phyloP scores from a whole-genome alignment of 2,888 invertebrate species.

The Papilio gigon region DNA sequence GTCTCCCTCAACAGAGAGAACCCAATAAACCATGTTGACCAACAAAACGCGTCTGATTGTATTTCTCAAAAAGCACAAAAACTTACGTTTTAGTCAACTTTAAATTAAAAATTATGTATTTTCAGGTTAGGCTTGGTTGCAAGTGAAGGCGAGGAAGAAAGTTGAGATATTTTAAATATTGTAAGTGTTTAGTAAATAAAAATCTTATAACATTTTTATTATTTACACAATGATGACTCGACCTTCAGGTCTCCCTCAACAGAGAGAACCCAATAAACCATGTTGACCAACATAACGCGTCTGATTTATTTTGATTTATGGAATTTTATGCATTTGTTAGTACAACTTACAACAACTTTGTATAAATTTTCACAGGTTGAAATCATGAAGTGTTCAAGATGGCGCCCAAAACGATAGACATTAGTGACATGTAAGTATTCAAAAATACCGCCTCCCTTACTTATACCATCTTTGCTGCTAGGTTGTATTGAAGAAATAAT shows the following conservation, averaged over 20 bases:
- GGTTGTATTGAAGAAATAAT: too few species aligned
- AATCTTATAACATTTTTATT: neutral
- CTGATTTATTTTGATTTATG: constrained; percentile 51
- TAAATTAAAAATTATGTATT: neutral
- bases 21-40: constrained; percentile 68
- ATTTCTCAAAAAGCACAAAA: neutral
- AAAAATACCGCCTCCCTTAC: too few species aligned
- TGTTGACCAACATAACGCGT: constrained; percentile 64
- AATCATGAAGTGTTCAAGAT: neutral
- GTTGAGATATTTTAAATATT: neutral
- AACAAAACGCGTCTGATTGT: constrained; percentile 59
- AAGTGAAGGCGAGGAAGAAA: neutral
- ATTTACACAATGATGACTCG: constrained; percentile 42
- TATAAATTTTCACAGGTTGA: neutral
- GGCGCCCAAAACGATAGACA: neutral
- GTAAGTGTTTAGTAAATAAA: neutral
- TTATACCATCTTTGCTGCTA: too few species aligned
- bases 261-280: constrained; percentile 64
- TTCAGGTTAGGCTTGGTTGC: neutral
- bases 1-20: constrained; percentile 65
- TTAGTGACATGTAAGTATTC: neutral
- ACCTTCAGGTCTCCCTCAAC: constrained; percentile 64
- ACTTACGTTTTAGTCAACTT: neutral
- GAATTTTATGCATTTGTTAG: neutral
- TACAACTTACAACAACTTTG: neutral